A percentile compares a stretch with the other conserved stretches of the same genome.
Conservation (phyloP, 2,888 invertebrate species). For the Acleris sparsana region DNA sequence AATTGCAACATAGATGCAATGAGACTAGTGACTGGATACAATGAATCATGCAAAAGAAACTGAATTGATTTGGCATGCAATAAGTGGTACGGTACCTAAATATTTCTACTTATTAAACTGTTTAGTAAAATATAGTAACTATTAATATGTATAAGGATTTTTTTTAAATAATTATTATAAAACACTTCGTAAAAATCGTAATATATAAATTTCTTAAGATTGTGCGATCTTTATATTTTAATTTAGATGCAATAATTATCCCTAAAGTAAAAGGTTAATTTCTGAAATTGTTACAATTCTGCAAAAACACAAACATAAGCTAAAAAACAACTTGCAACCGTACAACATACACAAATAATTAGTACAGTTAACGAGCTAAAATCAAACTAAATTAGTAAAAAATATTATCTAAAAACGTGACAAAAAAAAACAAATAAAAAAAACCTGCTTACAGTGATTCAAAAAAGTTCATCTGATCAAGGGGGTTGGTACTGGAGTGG, state of each 20-base stretch:
- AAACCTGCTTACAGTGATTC: constrained; percentile 80
- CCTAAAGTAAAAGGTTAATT: too few species aligned
- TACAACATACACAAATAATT: constrained; percentile 35
- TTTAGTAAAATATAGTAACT: too few species aligned
- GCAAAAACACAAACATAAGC: background rate
- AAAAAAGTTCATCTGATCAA: constrained; percentile 84
- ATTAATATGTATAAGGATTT: too few species aligned
- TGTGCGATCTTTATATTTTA: too few species aligned
- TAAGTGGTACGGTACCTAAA: background rate
- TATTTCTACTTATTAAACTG: too few species aligned
- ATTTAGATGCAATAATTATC: too few species aligned
- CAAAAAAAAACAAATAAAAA: constrained; percentile 53
- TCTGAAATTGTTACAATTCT: background rate
- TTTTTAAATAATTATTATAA: too few species aligned
- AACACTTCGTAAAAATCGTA: too few species aligned
- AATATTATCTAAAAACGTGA: constrained; percentile 39
- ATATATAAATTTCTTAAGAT: too few species aligned
- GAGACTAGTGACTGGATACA: background rate
- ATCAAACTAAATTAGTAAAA: constrained; percentile 40
- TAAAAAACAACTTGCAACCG: constrained; percentile 7
- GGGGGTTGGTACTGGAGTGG: constrained; percentile 79
- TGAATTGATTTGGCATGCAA: background rate
- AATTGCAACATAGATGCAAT: background rate
- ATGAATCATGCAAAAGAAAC: too few species aligned
- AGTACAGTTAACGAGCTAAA: constrained; percentile 38